phyloP scores from a whole-genome alignment of 2,797 vertebrate species.

The Enteromius fasciolatus region DNA sequence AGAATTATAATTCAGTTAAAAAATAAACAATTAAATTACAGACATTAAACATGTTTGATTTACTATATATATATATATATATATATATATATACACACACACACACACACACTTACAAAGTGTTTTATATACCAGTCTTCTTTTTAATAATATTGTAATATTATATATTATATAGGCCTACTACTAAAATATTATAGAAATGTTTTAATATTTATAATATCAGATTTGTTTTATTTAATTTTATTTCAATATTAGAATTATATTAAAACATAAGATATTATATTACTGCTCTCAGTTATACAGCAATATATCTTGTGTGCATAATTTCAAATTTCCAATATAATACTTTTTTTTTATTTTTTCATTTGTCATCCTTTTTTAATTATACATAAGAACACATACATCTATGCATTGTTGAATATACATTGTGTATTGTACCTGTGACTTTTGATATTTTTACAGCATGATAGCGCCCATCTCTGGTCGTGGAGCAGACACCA shows the following conservation, averaged over 20 bases:
- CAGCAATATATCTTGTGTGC: neutral
- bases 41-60: neutral
- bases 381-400: neutral
- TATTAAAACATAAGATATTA: neutral
- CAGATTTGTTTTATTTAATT: neutral
- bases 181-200: too few species aligned
- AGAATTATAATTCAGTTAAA: neutral
- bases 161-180: neutral
- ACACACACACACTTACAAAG: too few species aligned
- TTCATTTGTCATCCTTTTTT: neutral
- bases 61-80: neutral
- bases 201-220: too few species aligned
- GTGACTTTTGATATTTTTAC: slow-evolving; percentile 34
- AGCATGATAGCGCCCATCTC: slow-evolving; percentile 63
- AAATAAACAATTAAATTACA: neutral
- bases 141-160: neutral
- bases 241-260: neutral
- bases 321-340: neutral
- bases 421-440: neutral
- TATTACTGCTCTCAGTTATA: neutral
- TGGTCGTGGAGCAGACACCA: slow-evolving; percentile 73
- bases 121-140: too few species aligned
- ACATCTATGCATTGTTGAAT: neutral
- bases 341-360: neutral
- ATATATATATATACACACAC: neutral